phyloP scores from a whole-genome alignment of 2,797 vertebrate genomes.

The Molossus alvarezi region DNA sequence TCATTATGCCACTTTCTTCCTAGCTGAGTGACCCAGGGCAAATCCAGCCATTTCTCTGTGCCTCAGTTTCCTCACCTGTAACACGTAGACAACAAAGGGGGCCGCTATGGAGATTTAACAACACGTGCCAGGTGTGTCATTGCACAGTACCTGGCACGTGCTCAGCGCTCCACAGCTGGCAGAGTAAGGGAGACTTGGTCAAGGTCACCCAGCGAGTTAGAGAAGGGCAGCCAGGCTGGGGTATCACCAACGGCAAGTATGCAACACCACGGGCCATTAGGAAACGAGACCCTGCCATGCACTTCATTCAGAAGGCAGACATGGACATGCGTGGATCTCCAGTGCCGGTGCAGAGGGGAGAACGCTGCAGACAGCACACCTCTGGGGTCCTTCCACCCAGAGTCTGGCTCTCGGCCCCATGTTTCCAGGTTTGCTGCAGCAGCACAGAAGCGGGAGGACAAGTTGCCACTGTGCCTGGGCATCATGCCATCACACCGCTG shows the following conservation, averaged over 20 bases:
- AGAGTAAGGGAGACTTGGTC: background rate
- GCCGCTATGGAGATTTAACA: background rate
- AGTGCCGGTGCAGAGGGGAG: background rate
- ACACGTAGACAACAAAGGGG: background rate
- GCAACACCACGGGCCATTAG: background rate
- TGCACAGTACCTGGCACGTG: background rate
- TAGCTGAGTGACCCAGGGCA: background rate
- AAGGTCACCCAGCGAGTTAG: background rate
- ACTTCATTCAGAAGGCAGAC: background rate
- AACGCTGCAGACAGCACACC: background rate
- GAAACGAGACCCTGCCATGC: background rate
- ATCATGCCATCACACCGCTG: background rate
- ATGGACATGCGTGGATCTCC: background rate
- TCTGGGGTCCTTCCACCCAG: background rate
- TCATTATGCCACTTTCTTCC: background rate
- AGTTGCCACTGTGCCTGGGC: background rate
- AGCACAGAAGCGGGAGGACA: background rate
- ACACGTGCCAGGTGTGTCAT: background rate
- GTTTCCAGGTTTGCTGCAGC: background rate
- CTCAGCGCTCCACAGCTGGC: background rate
- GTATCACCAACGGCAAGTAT: background rate
- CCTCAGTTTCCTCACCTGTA: background rate
- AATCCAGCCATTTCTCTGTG: background rate
- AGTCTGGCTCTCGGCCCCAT: background rate
- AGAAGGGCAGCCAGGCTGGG: background rate